Evolutionary conservation across 2,113 vertebrate genomes (phyloP), one percentile per base, ranked within the genome.

Genomic region (Falco punctatus): DNA sequence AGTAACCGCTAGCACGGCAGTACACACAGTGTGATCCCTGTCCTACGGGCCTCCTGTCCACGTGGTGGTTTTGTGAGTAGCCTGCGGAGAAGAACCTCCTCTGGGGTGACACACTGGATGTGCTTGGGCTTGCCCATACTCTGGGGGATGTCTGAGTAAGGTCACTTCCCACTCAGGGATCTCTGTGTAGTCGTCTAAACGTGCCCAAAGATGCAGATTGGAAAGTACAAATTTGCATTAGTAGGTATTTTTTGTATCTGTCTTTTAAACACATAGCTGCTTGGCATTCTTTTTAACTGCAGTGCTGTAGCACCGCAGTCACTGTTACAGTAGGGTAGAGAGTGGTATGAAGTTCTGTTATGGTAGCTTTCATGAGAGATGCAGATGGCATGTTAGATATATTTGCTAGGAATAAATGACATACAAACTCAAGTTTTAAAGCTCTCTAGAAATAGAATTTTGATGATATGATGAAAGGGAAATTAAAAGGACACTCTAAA

Each of bases 11-110:
- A 35, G 33, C 69, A 8, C 49, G 81, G 51, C 61, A 23, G 32
- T 3, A 5, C 1, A 0, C 33, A 5, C 21, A 3, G 67, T 3
- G 52, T 11, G 24, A 32, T 44, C 55, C 82, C 46, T 54, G 46
- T 38, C 59, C 79, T 10, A 2, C 7, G 2, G 28, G 19, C 52
- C 51, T 62, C 42, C 52, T 52, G 12, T 33, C 44, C 46, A 5
- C 0, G 0, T 8, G 57, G 46, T 20, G 27, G 61, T 7, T n/a
- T 12, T 12, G 27, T 48, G 61, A 85, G 85, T 5, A 16, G 38
- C 16, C 3, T 79, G n/a, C 2, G 1, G 55, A 42, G 51, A 32
- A 42, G n/a, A 0, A 0, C 51, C 65, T 85, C n/a, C 55, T 4
- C 42, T 80, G 61, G 3, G 48, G 35, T 88, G 85, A 51, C 86